phyloP scores from a whole-genome alignment of 2,797 vertebrate genomes.

The Sternarchorhynchus goeldii region DNA sequence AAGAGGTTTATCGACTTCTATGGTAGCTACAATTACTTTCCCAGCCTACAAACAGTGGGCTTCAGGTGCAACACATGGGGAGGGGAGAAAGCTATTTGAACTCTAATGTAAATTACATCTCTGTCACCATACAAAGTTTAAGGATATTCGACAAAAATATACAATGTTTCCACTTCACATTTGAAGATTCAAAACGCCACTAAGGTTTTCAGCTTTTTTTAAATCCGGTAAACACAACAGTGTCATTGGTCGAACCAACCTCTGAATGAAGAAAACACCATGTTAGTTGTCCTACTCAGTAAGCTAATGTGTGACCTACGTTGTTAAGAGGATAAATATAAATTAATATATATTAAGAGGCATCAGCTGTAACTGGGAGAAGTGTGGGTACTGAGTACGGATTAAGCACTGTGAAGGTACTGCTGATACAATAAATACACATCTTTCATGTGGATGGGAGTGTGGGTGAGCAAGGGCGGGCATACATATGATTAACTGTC shows the following conservation, averaged over 20 bases:
- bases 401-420: constrained; percentile 90
- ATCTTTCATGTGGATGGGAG: constrained; percentile 32
- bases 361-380: constrained; percentile 82
- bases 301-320: constrained; percentile 88
- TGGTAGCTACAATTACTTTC: constrained; percentile 65
- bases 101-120: constrained; percentile 84
- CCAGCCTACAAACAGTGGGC: constrained; percentile 70
- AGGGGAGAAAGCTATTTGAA: constrained; percentile 79
- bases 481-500: constrained; percentile 37
- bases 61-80: constrained; percentile 74
- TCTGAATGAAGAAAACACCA: constrained; percentile 84
- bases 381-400: constrained; percentile 79
- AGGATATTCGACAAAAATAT: constrained; percentile 85
- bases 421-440: constrained; percentile 99
- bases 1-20: constrained; percentile 67
- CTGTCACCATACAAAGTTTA: constrained; percentile 83
- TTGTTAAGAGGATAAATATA: constrained; percentile 99
- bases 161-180: constrained; percentile 85
- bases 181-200: constrained; percentile 83
- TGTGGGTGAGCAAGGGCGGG: constrained; percentile 59
- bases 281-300: constrained; percentile 93
- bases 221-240: constrained; percentile 79
- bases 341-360: constrained; percentile 99
- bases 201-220: constrained; percentile 64
- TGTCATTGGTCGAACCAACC: constrained; percentile 81